phyloP scores from a whole-genome alignment of 2,113 vertebrate species.

The Turdus rufiventris region DNA sequence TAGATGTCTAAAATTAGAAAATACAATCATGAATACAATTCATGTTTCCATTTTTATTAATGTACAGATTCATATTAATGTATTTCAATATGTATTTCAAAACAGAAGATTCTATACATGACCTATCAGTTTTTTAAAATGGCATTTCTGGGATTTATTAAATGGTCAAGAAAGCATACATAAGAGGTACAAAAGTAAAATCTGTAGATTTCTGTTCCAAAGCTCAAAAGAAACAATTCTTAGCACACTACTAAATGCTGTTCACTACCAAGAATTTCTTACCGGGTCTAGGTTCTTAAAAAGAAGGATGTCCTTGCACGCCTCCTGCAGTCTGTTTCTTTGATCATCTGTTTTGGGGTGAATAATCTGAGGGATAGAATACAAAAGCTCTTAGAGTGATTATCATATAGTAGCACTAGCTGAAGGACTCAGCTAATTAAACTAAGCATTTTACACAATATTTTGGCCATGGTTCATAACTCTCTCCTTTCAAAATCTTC shows the following conservation, averaged over 20 bases:
- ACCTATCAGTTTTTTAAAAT: background rate
- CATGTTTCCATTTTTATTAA: background rate
- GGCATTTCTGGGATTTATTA: background rate
- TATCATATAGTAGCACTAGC: background rate
- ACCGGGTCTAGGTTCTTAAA: constrained; percentile 97
- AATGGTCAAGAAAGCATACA: background rate
- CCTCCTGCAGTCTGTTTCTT: constrained; percentile 93
- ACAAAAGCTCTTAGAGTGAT: constrained; percentile 22
- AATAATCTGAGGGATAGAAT: constrained; percentile 81
- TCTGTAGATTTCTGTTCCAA: background rate
- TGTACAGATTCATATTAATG: background rate
- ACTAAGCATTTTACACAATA: background rate
- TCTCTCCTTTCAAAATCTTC: background rate
- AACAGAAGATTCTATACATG: background rate
- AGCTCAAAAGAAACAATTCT: background rate
- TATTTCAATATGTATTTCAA: background rate
- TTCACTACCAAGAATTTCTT: constrained; percentile 58
- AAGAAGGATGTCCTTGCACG: constrained; percentile 95
- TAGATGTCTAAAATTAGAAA: background rate
- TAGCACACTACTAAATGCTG: background rate
- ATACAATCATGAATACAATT: background rate
- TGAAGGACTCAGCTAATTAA: background rate
- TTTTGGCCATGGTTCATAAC: background rate
- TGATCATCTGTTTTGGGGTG: constrained; percentile 98
- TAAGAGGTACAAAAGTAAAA: background rate